Evolutionary conservation across 2,113 vertebrate species (phyloP).

Genomic region (Corydoras sp.): DNA sequence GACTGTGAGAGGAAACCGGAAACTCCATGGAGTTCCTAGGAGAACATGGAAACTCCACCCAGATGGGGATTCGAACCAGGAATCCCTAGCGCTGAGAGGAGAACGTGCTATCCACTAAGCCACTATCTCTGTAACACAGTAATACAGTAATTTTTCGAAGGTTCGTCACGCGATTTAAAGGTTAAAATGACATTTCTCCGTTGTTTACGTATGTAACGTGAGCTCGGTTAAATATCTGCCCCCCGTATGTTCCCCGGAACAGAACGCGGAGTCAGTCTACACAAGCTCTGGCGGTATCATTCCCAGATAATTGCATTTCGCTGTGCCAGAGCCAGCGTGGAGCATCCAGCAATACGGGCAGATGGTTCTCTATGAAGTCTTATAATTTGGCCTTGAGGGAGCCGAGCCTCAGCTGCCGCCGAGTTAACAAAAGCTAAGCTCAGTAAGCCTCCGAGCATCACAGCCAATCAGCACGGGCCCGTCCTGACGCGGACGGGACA

Average conservation of each 20-base stretch:
- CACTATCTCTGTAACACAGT: too few relatives aligned
- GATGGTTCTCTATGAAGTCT: slow-evolving; percentile 23
- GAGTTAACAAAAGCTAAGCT: slow-evolving; percentile 21
- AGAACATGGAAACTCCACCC: too few relatives aligned
- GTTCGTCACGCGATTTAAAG: background rate
- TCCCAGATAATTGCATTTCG: background rate
- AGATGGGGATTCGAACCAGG: too few relatives aligned
- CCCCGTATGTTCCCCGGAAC: background rate
- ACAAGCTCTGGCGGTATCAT: background rate
- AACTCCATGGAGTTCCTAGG: too few relatives aligned
- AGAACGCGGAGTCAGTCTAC: background rate
- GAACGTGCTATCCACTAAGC: too few relatives aligned
- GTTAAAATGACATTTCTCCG: background rate
- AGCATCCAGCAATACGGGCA: slow-evolving; percentile 4
- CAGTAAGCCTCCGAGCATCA: slow-evolving; percentile 13
- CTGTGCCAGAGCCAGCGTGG: background rate
- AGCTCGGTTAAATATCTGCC: background rate
- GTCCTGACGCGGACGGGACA: background rate
- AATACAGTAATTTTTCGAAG: too few relatives aligned
- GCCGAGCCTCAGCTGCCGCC: slow-evolving; percentile 6
- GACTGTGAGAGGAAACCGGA: too few relatives aligned
- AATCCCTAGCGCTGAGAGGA: too few relatives aligned
- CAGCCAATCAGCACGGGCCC: background rate
- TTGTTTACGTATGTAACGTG: background rate
- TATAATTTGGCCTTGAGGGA: slow-evolving; percentile 11